phyloP scores from a whole-genome alignment of 2,113 vertebrate species.

The Sylvia atricapilla region DNA sequence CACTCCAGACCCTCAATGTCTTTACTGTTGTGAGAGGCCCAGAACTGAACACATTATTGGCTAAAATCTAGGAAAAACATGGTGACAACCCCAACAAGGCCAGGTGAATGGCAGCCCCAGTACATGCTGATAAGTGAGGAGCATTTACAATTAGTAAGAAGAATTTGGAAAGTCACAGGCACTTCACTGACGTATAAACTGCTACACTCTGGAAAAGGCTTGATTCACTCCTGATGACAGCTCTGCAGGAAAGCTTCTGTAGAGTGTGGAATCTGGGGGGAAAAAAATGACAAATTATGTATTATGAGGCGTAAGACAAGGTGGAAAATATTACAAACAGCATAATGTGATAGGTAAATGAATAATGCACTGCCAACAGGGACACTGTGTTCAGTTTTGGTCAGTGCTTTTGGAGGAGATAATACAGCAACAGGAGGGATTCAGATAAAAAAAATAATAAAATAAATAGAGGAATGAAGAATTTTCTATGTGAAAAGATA shows the following conservation, averaged over 20 bases:
- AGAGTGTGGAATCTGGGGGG: neutral
- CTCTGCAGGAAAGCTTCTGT: neutral
- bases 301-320: neutral
- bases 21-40: neutral
- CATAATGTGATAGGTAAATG: conserved; percentile 1
- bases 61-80: neutral
- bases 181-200: neutral
- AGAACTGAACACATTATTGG: neutral
- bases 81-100: neutral
- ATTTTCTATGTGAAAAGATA: neutral
- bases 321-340: conserved; percentile 5
- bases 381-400: neutral
- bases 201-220: neutral
- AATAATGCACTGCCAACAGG: neutral
- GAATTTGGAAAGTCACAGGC: neutral
- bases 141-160: neutral
- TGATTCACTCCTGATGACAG: neutral
- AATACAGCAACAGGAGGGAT: neutral
- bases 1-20: neutral
- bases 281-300: neutral
- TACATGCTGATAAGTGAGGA: neutral
- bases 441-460: conserved; percentile 39
- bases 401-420: neutral
- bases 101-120: neutral
- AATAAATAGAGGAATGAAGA: conserved; percentile 1